These are phyloP conservation scores for Hipposideros armiger DNA, from an alignment of 2,113 vertebrate genomes.

Conservation along the genomic window DNA sequence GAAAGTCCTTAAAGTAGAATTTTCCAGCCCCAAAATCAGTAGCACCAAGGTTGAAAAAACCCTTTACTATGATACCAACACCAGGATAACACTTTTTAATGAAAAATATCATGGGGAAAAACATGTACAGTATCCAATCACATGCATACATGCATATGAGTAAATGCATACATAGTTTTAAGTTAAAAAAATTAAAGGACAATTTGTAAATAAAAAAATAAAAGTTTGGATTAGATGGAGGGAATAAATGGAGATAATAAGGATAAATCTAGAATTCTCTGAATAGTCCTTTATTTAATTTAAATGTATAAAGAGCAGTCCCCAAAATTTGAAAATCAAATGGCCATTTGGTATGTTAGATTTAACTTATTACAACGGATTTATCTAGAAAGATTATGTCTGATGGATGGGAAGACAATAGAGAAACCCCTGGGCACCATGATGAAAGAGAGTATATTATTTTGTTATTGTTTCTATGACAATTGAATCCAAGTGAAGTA, in stretches of 20 bases:
- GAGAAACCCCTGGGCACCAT: not conserved
- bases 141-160: too few relatives aligned
- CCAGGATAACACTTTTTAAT: not conserved
- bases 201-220: not conserved
- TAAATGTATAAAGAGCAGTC: not conserved
- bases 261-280: not conserved
- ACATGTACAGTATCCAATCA: not conserved
- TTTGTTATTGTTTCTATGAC: not conserved
- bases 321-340: not conserved
- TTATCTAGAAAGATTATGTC: not conserved
- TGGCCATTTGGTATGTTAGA: not conserved
- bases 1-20: not conserved
- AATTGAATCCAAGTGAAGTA: not conserved
- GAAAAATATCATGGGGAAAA: not conserved
- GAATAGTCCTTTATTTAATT: not conserved
- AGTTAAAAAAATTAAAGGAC: not conserved
- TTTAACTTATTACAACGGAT: not conserved
- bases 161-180: not conserved
- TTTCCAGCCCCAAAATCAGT: not conserved
- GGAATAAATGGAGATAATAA: not conserved
- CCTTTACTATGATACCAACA: not conserved
- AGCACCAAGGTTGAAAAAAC: not conserved
- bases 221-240: not conserved
- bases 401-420: not conserved
- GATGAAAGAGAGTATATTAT: not conserved